Percentiles rank a stretch among this genome's conserved stretches.
Evolutionary conservation across 2,797 vertebrate genomes (phyloP).

Genomic region (Lepidocolaptes lacrymiger): DNA sequence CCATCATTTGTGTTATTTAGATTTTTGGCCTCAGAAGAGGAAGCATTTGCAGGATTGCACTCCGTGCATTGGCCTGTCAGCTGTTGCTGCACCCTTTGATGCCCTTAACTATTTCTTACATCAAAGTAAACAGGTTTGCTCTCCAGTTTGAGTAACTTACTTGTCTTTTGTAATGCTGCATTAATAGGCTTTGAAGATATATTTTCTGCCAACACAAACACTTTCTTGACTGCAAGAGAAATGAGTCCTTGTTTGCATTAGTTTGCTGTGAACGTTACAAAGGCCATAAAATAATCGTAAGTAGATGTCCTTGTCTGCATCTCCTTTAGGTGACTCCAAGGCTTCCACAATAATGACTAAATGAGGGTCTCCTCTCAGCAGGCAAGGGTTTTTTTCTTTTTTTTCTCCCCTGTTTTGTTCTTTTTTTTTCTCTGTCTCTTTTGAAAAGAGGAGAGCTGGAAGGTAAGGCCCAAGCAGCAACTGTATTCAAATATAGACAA

Average conservation of each 20-base stretch:
- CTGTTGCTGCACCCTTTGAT: slow-evolving; percentile 9
- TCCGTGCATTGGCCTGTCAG: neutral
- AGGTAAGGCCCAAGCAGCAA: neutral
- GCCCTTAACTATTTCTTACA: slow-evolving; percentile 53
- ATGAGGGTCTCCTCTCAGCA: neutral
- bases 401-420: fast-evolving
- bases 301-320: neutral
- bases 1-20: neutral
- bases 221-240: slow-evolving; percentile 51
- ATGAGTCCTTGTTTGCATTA: slow-evolving; percentile 58
- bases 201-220: slow-evolving; percentile 67
- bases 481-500: neutral
- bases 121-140: slow-evolving; percentile 49
- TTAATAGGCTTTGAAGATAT: slow-evolving; percentile 43
- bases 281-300: neutral
- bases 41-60: neutral
- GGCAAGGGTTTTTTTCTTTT: neutral
- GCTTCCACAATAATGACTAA: neutral
- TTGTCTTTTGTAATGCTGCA: slow-evolving; percentile 46
- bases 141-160: slow-evolving; percentile 38
- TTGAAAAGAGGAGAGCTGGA: neutral
- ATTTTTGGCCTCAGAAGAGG: neutral
- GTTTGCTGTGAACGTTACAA: slow-evolving; percentile 7
- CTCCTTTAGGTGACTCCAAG: neutral
- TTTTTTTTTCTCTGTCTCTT: neutral